Percentiles rank a stretch among this genome's conserved stretches.
Evolutionary conservation across 2,113 vertebrate species (phyloP).

Genomic region (Sialia sialis): DNA sequence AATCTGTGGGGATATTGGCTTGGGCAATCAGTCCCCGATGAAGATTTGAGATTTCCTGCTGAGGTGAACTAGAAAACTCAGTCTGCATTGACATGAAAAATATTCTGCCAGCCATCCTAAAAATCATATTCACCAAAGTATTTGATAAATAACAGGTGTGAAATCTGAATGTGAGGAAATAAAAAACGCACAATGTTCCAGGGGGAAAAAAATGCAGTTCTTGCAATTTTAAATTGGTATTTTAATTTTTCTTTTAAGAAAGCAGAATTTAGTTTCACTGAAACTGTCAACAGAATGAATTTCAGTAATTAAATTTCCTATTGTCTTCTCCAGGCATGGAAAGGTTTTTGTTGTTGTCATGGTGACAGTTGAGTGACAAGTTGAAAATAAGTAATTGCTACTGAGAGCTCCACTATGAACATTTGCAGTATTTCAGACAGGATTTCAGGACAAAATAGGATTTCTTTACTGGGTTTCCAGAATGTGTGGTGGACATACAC

Average conservation of each 20-base stretch:
- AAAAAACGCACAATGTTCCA: neutral
- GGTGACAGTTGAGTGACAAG: constrained; percentile 69
- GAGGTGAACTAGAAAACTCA: neutral
- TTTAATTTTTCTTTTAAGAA: neutral
- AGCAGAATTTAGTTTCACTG: constrained; percentile 38
- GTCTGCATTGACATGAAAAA: neutral
- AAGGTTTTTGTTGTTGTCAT: constrained; percentile 70
- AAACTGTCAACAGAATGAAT: constrained; percentile 36
- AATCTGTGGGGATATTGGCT: neutral
- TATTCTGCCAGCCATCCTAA: neutral
- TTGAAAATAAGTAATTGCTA: constrained; percentile 35
- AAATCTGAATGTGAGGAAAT: neutral
- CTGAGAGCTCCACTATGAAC: constrained; percentile 24
- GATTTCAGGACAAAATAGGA: neutral
- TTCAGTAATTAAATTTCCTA: constrained; percentile 63
- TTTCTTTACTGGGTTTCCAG: constrained; percentile 39
- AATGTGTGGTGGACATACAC: neutral
- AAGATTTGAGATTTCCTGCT: neutral
- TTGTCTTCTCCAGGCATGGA: constrained; percentile 59
- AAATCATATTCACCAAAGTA: neutral
- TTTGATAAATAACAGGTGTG: constrained; percentile 21
- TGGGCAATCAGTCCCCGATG: neutral
- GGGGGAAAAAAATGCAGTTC: neutral
- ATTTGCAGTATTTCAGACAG: constrained; percentile 25
- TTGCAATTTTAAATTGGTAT: neutral